phyloP scores from a whole-genome alignment of 2,888 invertebrate genomes.

The Neoascia interrupta region DNA sequence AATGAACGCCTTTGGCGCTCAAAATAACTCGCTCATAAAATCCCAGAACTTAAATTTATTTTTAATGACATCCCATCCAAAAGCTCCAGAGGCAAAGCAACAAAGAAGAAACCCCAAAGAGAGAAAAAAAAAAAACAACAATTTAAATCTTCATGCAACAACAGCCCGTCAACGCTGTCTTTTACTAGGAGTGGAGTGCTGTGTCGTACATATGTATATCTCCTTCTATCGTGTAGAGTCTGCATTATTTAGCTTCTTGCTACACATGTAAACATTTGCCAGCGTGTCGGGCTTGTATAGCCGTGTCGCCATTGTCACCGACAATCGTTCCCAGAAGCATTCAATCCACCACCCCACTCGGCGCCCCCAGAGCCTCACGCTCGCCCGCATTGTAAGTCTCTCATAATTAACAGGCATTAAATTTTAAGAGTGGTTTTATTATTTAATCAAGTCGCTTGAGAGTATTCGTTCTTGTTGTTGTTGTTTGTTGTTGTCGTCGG shows the following conservation, averaged over 20 bases:
- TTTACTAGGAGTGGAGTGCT: too few species aligned
- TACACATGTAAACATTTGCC: conserved; percentile 59
- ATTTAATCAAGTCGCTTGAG: conserved; percentile 69
- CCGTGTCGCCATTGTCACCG: conserved; percentile 25
- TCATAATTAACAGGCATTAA: conserved; percentile 68
- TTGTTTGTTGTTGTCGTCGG: conserved; percentile 16
- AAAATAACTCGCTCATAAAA: conserved; percentile 41
- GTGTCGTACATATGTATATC: too few species aligned
- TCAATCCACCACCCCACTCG: background rate
- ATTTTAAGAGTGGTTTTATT: conserved; percentile 67
- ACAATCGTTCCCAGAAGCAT: conserved; percentile 21
- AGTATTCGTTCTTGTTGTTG: conserved; percentile 34
- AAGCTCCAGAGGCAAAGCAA: background rate
- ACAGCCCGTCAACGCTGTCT: conserved; percentile 20
- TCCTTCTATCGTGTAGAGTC: background rate
- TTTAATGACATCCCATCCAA: conserved; percentile 38
- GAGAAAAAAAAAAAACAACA: conserved; percentile 1
- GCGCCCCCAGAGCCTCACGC: background rate
- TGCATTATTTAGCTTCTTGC: conserved; percentile 43
- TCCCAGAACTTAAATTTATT: conserved; percentile 46
- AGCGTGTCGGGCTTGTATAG: conserved; percentile 21
- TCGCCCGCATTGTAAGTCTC: conserved; percentile 47
- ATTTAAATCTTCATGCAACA: conserved; percentile 48
- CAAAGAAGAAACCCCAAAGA: background rate
- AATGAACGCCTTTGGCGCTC: too few species aligned